Evolutionary conservation across 1,140 invertebrate genomes (phyloP).

Genomic region (Uloborus diversus): DNA sequence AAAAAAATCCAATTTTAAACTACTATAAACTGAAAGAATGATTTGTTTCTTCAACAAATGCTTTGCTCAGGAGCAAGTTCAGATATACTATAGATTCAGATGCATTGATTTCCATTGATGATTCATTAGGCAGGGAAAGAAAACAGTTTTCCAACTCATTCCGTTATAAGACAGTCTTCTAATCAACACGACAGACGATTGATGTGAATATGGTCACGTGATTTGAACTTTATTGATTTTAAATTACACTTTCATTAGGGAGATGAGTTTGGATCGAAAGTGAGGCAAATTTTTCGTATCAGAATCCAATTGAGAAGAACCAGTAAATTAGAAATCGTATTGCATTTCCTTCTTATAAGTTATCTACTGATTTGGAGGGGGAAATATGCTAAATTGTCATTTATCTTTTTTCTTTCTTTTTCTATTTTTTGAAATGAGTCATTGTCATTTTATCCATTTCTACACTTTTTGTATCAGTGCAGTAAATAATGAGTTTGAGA

Average conservation of each 20-base stretch:
- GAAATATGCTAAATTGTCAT: neutral
- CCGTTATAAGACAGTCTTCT: too few species aligned
- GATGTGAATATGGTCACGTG: conserved; percentile 52
- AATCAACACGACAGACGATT: too few species aligned
- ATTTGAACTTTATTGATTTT: conserved; percentile 44
- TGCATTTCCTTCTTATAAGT: neutral
- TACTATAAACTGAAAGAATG: too few species aligned
- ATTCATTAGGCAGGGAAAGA: conserved; percentile 34
- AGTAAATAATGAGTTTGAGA: neutral
- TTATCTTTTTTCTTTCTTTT: neutral
- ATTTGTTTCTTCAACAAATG: too few species aligned
- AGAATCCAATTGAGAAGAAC: conserved; percentile 35
- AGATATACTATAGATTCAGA: too few species aligned
- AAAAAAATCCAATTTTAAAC: too few species aligned
- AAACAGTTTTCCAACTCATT: too few species aligned
- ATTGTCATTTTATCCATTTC: conserved; percentile 1
- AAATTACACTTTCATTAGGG: conserved; percentile 51
- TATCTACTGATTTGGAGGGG: neutral
- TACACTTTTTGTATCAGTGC: neutral
- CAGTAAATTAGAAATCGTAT: conserved; percentile 14
- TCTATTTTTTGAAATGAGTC: neutral
- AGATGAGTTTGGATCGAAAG: conserved; percentile 30
- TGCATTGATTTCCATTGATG: conserved; percentile 52
- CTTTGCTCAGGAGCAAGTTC: too few species aligned
- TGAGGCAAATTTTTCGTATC: conserved; percentile 37